These are phyloP conservation scores for Lepidochrysops patricia DNA, from an alignment of 2,888 invertebrate genomes.

Conservation along the genomic window DNA sequence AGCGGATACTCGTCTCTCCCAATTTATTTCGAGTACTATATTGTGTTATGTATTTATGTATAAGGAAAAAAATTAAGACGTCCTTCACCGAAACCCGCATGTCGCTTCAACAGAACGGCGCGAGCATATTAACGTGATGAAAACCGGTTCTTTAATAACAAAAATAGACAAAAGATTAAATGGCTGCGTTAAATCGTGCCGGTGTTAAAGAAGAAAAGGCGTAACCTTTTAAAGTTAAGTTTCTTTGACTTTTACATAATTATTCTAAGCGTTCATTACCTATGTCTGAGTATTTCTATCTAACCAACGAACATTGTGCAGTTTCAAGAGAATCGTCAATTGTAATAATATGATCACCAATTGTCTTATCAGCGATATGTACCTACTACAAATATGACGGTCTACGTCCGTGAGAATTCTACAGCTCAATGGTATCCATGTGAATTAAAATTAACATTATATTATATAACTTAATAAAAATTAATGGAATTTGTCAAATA, in stretches of 20 bases:
- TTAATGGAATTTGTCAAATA: not conserved
- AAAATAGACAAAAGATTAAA: conserved; percentile 6
- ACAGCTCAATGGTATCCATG: not conserved
- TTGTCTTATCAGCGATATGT: not conserved
- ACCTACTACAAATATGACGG: not conserved
- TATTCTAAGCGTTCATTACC: not conserved
- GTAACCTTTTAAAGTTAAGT: not conserved
- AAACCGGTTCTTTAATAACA: conserved; percentile 6
- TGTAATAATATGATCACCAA: not conserved
- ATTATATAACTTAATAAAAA: not conserved
- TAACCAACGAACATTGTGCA: not conserved
- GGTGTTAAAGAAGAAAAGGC: not conserved
- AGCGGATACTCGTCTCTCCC: not conserved
- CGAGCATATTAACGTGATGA: conserved; percentile 8
- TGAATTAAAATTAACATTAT: not conserved
- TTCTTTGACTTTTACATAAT: not conserved
- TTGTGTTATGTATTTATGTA: not conserved
- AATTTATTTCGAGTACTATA: not conserved
- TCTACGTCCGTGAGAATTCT: not conserved
- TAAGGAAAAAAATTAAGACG: not conserved
- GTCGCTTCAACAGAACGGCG: not conserved
- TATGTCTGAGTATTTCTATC: not conserved
- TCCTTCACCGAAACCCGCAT: conserved; percentile 2
- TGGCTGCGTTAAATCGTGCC: not conserved
- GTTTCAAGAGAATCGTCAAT: not conserved